Conservation (phyloP, 2,888 invertebrate species). For the Cabera pusaria region DNA sequence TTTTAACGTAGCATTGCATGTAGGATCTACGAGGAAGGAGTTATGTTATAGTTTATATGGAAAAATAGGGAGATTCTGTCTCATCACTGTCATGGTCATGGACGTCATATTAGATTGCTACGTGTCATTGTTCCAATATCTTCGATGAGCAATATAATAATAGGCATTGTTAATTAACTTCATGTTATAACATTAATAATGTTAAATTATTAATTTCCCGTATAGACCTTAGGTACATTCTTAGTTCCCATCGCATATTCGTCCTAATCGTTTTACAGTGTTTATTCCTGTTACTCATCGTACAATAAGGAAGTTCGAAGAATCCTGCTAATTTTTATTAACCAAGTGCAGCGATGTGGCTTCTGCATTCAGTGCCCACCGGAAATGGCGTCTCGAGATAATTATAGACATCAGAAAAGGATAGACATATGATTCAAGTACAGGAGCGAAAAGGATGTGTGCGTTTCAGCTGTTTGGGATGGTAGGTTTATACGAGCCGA, state of each 20-base stretch:
- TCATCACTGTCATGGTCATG: not conserved
- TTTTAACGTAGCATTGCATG: too few species aligned
- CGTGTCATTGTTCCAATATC: not conserved
- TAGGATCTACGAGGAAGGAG: too few species aligned
- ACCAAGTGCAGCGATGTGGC: conserved; percentile 48
- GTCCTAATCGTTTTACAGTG: conserved; percentile 7
- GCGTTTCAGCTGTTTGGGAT: conserved; percentile 38
- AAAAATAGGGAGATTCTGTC: too few species aligned
- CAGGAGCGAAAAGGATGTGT: conserved; percentile 41
- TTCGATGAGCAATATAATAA: too few species aligned
- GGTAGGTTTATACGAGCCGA: conserved; percentile 39
- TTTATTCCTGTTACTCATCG: conserved; percentile 18
- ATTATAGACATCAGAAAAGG: conserved; percentile 67
- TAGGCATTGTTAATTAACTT: too few species aligned
- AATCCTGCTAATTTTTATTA: conserved; percentile 51
- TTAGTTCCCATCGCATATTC: too few species aligned
- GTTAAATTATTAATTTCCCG: conserved; percentile 1
- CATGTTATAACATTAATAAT: too few species aligned
- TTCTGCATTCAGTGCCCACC: conserved; percentile 54
- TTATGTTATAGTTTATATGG: too few species aligned
- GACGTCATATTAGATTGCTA: conserved; percentile 1
- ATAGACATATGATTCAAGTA: conserved; percentile 43
- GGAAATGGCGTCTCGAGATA: conserved; percentile 72
- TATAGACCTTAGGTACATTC: conserved; percentile 1
- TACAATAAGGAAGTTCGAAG: conserved; percentile 18